phyloP scores from a whole-genome alignment of 2,113 vertebrate genomes.

The Lanius collurio region DNA sequence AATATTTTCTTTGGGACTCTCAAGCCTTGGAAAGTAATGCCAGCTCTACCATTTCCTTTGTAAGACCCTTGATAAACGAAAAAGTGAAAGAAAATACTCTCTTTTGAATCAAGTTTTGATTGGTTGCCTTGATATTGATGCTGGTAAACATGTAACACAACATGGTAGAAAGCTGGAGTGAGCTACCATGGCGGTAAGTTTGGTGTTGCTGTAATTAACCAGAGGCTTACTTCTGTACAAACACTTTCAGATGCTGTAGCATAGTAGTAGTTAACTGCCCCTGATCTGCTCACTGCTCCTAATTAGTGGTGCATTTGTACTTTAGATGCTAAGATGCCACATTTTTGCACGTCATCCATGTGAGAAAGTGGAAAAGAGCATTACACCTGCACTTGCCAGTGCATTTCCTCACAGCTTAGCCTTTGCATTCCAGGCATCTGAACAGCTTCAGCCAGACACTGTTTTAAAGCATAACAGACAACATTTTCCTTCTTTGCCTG shows the following conservation, averaged over 20 bases:
- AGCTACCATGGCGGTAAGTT: neutral
- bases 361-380: neutral
- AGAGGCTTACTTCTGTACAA: neutral
- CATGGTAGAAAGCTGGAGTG: neutral
- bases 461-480: neutral
- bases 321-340: neutral
- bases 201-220: neutral
- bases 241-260: neutral
- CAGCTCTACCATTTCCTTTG: neutral
- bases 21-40: neutral
- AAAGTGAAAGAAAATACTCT: neutral
- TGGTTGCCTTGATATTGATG: neutral
- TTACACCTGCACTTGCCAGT: neutral
- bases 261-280: neutral
- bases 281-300: neutral
- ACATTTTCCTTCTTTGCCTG: neutral
- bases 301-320: neutral
- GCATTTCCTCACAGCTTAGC: rapidly evolving
- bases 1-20: conserved; percentile 9
- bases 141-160: neutral
- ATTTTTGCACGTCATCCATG: neutral
- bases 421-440: neutral
- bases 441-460: neutral
- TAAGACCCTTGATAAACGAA: neutral
- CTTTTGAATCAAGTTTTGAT: neutral